Evolutionary conservation across 2,113 vertebrate species (phyloP), one percentile per base, ranked within the genome.

Genomic region (Ellobius talpinus): DNA sequence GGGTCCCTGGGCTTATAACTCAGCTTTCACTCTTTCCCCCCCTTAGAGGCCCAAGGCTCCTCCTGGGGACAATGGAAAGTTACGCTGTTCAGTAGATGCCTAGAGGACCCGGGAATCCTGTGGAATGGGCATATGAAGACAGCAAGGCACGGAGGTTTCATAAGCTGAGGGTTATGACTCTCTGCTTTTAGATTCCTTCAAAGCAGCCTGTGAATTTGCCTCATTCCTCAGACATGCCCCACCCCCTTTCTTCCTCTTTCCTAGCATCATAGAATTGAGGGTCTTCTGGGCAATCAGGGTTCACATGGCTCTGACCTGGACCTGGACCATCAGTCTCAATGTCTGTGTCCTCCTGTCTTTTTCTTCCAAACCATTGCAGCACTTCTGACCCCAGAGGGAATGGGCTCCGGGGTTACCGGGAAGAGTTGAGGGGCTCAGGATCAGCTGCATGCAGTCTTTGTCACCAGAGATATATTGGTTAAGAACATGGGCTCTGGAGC

Each of bases 331-430:
- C n/a, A 5, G 42, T 47, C 17, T 61, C 90, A 31, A 4, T 23
- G 47, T 21, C 52, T 4, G 24, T 10, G 12, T 42, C 3, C 13
- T 63, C 70, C 42, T 70, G 74, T 52, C 3, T 9, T 5, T 31
- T 9, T 45, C 16, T 17, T 58, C 61, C 87, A 58, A 17, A 55
- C 31, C 63, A 31, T 29, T 58, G 31, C 42, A 90, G 79, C 55
- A 87, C 55, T 47, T 70, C 11, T 13, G 63, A 24, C n/a, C 23
- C 55, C n/a, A 23, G 50, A 47, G 68, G 66, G 61, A n/a, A 63
- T 1, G 23, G 5, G 8, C 74, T 73, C 26, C 1, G 10, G 24
- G 73, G 65, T 72, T 36, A 31, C 29, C 0, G 0, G 0, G 26
- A 87, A 31, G 42, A 36, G 50, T 5, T 36, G 33, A 58, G 87